These are phyloP conservation scores for Pelochelys cantorii DNA, from an alignment of 2,797 vertebrate species.

Conservation along the genomic window DNA sequence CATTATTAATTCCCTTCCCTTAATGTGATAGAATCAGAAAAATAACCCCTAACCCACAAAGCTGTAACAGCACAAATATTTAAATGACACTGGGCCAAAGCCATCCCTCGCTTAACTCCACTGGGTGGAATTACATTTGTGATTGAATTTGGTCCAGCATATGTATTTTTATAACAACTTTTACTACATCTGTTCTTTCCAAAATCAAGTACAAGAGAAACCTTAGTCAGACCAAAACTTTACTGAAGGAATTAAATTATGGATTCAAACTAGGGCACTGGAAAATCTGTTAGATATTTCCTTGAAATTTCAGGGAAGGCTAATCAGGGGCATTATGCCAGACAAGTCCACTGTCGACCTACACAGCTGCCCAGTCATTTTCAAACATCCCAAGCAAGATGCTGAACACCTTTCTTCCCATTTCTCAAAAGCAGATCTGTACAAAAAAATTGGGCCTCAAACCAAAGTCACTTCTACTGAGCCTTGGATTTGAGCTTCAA, in stretches of 20 bases:
- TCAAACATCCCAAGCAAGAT: neutral
- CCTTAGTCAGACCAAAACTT: neutral
- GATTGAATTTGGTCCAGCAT: neutral
- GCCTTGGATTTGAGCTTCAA: neutral
- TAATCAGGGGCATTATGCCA: neutral
- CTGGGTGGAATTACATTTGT: neutral
- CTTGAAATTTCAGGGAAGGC: neutral
- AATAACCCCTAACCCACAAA: neutral
- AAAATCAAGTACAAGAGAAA: constrained; percentile 14
- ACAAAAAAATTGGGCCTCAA: neutral
- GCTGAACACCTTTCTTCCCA: neutral
- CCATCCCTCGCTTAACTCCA: neutral
- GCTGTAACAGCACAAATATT: neutral
- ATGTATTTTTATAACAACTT: neutral
- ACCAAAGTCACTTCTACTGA: neutral
- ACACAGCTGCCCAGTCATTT: neutral
- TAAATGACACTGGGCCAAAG: neutral
- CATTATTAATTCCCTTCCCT: constrained; percentile 41
- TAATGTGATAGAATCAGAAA: neutral
- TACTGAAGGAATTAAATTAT: neutral
- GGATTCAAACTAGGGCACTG: neutral
- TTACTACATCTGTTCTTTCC: constrained; percentile 10
- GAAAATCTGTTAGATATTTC: neutral
- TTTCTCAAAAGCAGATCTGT: neutral
- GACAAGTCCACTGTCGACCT: rapidly evolving